Evolutionary conservation across 2,113 vertebrate species (phyloP), one percentile per base, ranked within the genome.

Genomic region (Hydrochoerus hydrochaeris): DNA sequence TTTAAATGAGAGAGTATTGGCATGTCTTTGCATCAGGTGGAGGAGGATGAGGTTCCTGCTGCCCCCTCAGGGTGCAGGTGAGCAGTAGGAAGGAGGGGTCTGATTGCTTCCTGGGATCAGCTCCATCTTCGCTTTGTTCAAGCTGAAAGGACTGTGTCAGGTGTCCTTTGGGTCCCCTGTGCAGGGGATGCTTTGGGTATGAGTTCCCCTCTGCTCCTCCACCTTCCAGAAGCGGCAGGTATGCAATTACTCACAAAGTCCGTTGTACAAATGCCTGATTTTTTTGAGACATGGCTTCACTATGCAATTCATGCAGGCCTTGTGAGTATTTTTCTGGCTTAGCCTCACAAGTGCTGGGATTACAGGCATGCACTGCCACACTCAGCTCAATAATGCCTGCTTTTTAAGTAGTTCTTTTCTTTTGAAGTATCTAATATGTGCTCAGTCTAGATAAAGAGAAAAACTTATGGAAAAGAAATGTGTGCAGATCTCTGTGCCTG

Each of bases 91-190:
- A 28, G 1, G 0, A 9, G 58, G 46, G 24, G 11, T 38, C 57
- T 44, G 3, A 1, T 3, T 5, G 32, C 10, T 30, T 32, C 26
- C 5, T 20, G 3, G 2, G n/a, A 6, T 32, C 44, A 2, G 9
- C 17, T 32, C 57, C 1, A 0, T 52, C 35, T 82, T 32, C 3
- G 10, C 19, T 22, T 32, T 38, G 12, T 22, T 14, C 2, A 7
- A 7, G 20, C 0, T 24, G 52, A 69, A 73, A 57, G 17, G 0
- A 63, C 54, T 44, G 11, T 83, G 28, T 69, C 35, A 6, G 2
- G 38, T 88, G 35, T 38, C 22, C 80, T 44, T 10, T 2, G 8
- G 26, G 54, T 1, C 24, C 26, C 28, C 4, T 57, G 26, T 41
- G 14, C 9, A 11, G 26, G 26, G 52, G 28, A 3, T 7, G 17